These are phyloP conservation scores for Ceratotherium simum DNA, from an alignment of 2,113 vertebrate species.

Conservation along the genomic window DNA sequence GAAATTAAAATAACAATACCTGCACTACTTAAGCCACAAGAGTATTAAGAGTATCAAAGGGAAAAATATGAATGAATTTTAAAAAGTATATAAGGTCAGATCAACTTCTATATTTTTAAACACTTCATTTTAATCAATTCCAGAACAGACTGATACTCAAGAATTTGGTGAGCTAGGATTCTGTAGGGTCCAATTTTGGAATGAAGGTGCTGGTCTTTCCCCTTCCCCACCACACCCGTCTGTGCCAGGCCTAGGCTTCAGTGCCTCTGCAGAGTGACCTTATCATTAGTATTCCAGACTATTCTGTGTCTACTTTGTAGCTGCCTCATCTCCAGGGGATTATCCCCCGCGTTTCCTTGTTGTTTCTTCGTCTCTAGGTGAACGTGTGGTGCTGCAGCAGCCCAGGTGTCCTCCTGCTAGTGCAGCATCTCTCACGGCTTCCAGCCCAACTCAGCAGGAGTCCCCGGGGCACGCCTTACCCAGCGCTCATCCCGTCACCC, in stretches of 20 bases:
- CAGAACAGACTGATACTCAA: not conserved
- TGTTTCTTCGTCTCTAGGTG: not conserved
- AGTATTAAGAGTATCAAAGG: not conserved
- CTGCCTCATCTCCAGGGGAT: not conserved
- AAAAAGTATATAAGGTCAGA: not conserved
- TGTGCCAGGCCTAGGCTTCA: not conserved
- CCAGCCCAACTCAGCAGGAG: not conserved
- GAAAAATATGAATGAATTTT: not conserved
- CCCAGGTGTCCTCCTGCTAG: not conserved
- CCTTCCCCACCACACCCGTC: not conserved
- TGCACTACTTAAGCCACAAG: not conserved
- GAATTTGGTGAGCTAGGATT: not conserved
- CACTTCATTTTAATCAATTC: not conserved
- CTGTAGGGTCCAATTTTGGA: not conserved
- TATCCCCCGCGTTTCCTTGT: not conserved
- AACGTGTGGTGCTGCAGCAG: not conserved
- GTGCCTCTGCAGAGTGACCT: not conserved
- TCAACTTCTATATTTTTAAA: not conserved
- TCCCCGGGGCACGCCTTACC: not conserved
- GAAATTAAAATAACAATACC: not conserved
- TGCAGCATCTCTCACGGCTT: not conserved
- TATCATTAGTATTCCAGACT: not conserved
- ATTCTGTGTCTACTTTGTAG: not conserved
- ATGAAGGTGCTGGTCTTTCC: not conserved
- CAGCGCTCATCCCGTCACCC: not conserved